Conservation (phyloP, 2,888 invertebrate species). For the Drosophila gaucha region DNA sequence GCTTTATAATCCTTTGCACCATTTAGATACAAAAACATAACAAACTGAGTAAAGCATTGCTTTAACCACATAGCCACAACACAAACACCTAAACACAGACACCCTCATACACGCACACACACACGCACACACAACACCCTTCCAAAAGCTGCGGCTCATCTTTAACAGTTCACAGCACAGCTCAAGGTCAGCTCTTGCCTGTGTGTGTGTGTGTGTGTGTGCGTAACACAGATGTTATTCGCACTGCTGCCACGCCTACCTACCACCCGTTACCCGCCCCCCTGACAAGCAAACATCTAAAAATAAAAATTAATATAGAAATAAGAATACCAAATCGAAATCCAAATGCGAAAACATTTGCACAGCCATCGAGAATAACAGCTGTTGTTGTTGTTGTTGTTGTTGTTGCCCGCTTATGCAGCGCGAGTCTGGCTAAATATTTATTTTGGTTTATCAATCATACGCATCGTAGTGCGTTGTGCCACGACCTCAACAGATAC, state of each 20-base stretch:
- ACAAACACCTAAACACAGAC: constrained; percentile 16
- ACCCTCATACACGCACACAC: constrained; percentile 7
- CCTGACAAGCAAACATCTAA: constrained; percentile 27
- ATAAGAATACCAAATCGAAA: constrained; percentile 8
- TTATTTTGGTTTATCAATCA: constrained; percentile 80
- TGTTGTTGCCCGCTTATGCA: constrained; percentile 55
- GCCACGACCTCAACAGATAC: constrained; percentile 34
- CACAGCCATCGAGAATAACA: constrained; percentile 32
- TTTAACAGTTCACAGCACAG: constrained; percentile 47
- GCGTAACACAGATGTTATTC: constrained; percentile 39
- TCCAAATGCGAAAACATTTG: constrained; percentile 30
- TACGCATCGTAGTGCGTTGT: constrained; percentile 74
- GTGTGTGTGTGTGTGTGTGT: constrained; percentile 17
- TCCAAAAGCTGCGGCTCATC: constrained; percentile 30
- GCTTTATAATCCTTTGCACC: background rate
- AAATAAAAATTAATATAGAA: constrained; percentile 14
- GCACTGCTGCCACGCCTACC: constrained; percentile 30
- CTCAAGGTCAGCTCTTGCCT: constrained; percentile 67
- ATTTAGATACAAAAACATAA: background rate
- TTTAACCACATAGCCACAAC: constrained; percentile 5
- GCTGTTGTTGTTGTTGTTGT: constrained; percentile 29
- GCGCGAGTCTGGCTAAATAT: constrained; percentile 74
- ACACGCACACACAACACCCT: constrained; percentile 10
- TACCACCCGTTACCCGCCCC: background rate
- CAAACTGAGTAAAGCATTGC: constrained; percentile 1